Percentiles rank a stretch among this genome's conserved stretches.
phyloP scores from a whole-genome alignment of 2,797 vertebrate species.

The Valencia hispanica region DNA sequence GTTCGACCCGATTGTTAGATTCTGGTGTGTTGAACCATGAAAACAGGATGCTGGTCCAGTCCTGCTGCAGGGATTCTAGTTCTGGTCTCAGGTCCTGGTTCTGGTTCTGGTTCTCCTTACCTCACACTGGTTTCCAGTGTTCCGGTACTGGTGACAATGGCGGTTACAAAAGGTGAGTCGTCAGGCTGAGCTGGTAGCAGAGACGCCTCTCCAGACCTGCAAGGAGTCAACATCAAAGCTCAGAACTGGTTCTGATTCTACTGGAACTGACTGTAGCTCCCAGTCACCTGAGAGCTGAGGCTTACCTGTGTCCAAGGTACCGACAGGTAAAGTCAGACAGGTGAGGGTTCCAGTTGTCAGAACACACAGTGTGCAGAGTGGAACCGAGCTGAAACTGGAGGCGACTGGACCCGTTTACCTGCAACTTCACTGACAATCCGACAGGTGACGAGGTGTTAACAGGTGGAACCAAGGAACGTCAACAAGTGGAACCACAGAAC shows the following conservation, averaged over 20 bases:
- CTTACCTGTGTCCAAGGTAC: constrained; percentile 72
- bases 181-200: constrained; percentile 44
- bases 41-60: too few relatives aligned
- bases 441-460: background rate
- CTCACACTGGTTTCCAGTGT: constrained; percentile 78
- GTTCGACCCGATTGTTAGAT: too few relatives aligned
- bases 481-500: too few relatives aligned
- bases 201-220: constrained; percentile 75
- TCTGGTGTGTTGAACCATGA: too few relatives aligned
- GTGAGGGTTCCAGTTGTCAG: constrained; percentile 79
- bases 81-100: background rate
- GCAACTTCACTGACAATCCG: constrained; percentile 77
- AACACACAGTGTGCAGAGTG: constrained; percentile 79
- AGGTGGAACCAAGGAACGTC: too few relatives aligned
- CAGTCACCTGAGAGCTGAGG: background rate
- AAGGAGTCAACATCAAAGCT: background rate
- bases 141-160: constrained; percentile 69
- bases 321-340: constrained; percentile 84
- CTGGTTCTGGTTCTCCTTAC: constrained; percentile 62
- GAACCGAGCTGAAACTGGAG: constrained; percentile 81
- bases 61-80: background rate
- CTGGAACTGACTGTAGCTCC: background rate
- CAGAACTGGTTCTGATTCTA: background rate
- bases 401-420: constrained; percentile 71
- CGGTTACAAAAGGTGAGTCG: constrained; percentile 81